A percentile compares a stretch with the other conserved stretches of the same genome.
These are phyloP conservation scores for Plecotus auritus DNA, from an alignment of 2,113 vertebrate genomes.

Conservation along the genomic window DNA sequence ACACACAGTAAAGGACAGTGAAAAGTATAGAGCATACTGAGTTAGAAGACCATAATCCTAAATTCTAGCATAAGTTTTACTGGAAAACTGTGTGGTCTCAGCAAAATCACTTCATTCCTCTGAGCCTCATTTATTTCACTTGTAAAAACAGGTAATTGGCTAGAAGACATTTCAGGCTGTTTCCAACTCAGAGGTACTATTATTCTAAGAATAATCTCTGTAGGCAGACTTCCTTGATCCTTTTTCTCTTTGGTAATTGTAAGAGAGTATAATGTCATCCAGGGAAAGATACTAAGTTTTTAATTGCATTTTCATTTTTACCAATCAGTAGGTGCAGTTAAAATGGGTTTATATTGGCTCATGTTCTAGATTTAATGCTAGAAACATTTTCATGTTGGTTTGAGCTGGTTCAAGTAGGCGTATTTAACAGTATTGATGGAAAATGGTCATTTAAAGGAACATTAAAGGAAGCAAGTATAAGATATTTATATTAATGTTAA, in stretches of 20 bases:
- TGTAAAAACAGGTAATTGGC: not conserved
- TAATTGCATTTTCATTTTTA: not conserved
- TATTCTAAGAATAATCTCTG: conserved; percentile 22
- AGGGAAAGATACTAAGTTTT: not conserved
- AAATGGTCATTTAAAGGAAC: conserved; percentile 16
- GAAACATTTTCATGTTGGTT: not conserved
- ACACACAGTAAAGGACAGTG: not conserved
- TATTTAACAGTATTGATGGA: not conserved
- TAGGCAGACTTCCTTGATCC: not conserved
- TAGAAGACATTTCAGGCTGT: not conserved
- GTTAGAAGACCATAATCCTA: not conserved
- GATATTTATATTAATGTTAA: not conserved
- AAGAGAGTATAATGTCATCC: not conserved
- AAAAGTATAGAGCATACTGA: not conserved
- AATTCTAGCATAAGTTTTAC: not conserved
- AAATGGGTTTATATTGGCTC: conserved; percentile 28
- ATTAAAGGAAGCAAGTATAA: not conserved
- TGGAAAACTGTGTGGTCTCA: not conserved
- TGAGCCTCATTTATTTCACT: not conserved
- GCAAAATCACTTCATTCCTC: not conserved
- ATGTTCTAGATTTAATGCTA: not conserved
- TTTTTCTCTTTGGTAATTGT: conserved; percentile 33
- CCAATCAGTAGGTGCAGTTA: not conserved
- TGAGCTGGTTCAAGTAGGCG: not conserved
- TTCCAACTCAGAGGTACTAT: conserved; percentile 1